Evolutionary conservation across 2,888 invertebrate genomes (phyloP).

Genomic region (Meta bourneti): DNA sequence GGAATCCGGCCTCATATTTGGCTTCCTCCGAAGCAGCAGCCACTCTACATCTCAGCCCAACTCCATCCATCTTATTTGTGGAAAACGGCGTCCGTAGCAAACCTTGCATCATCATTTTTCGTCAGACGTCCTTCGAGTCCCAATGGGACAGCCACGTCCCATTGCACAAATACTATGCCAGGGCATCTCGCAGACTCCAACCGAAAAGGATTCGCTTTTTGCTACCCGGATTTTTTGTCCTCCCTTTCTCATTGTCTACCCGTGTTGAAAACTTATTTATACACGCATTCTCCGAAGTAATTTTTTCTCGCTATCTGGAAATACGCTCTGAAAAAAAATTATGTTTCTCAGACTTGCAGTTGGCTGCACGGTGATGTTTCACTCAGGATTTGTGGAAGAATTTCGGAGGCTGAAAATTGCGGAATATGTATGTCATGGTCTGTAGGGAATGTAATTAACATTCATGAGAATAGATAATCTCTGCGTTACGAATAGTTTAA

Average conservation of each 20-base stretch:
- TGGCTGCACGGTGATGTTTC: background rate
- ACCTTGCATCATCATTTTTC: constrained; percentile 62
- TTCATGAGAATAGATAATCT: too few relatives aligned
- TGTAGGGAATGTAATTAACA: too few relatives aligned
- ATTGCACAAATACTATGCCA: constrained; percentile 35
- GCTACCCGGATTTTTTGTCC: background rate
- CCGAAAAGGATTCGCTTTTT: constrained; percentile 27
- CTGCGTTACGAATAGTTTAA: too few relatives aligned
- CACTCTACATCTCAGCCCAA: constrained; percentile 14
- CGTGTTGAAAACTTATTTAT: background rate
- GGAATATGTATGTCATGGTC: too few relatives aligned
- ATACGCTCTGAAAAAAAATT: background rate
- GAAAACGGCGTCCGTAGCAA: constrained; percentile 32
- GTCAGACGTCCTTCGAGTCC: constrained; percentile 34
- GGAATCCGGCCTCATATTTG: constrained; percentile 26
- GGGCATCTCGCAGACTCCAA: constrained; percentile 8
- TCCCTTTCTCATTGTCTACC: background rate
- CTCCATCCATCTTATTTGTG: constrained; percentile 63
- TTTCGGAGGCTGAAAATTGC: background rate
- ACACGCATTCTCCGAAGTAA: background rate
- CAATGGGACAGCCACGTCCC: constrained; percentile 38
- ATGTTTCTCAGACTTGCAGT: background rate
- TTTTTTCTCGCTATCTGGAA: background rate
- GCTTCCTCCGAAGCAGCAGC: constrained; percentile 2
- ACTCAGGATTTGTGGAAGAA: background rate